phyloP scores from a whole-genome alignment of 2,113 vertebrate species.

The Otus sunia region DNA sequence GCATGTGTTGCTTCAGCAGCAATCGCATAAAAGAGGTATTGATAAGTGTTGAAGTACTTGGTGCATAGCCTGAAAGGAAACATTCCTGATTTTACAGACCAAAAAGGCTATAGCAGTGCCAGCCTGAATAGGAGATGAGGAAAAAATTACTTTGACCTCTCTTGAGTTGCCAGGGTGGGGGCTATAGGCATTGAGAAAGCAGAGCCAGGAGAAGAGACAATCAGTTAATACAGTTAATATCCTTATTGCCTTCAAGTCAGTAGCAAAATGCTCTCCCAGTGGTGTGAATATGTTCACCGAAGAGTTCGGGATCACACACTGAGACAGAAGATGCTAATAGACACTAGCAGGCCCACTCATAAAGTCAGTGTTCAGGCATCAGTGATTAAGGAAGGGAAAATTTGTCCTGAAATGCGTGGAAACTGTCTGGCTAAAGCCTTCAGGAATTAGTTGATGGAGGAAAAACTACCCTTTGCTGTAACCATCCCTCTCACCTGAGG shows the following conservation, averaged over 20 bases:
- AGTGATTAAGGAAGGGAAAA: background rate
- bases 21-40: background rate
- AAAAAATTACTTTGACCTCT: background rate
- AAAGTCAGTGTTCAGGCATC: background rate
- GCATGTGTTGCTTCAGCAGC: fast-evolving
- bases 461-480: background rate
- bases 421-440: background rate
- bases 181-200: background rate
- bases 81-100: background rate
- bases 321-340: background rate
- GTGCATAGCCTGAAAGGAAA: background rate
- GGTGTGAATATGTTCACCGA: background rate
- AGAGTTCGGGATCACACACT: background rate
- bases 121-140: background rate
- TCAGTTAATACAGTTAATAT: background rate
- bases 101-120: background rate
- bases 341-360: background rate
- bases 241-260: background rate
- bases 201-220: background rate
- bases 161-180: background rate
- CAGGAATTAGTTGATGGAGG: background rate
- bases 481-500: background rate
- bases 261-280: background rate
- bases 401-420: background rate
- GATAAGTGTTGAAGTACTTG: background rate